Base-by-base conservation (phyloP, 1,140 invertebrate genomes). In the Magallana angulata region DNA sequence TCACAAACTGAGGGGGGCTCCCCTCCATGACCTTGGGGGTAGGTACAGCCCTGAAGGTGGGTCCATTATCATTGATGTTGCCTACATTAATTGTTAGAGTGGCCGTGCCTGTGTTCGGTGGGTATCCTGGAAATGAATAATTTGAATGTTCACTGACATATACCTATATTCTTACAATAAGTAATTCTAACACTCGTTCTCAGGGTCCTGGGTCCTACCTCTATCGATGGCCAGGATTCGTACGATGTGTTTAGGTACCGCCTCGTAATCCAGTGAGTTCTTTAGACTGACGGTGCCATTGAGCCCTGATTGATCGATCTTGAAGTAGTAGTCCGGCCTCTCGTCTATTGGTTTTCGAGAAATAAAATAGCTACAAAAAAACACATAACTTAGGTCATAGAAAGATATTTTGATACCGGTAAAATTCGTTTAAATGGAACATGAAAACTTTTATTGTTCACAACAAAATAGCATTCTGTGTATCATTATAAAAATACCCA, bases 1-100 rank as follows among this genome's bases (percentile, higher is more conserved):
- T 97, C 14, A 92, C 83, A 95, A 98, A 98, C 88, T 97, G 96
- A 95, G 84, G 30, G 11, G 7, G 98, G 97, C 95, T 98, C 98
- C 90, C 97, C 96, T 36, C 98, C 97, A n/a, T 97, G 96, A 88
- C 95, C 11, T 98, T 97, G 0, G 98, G 98, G 82, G 97, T 96
- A 93, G 99, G 99, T 93, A 98, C 97, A 93, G 98, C 97, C 5
- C 97, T 95, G 94, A 98, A 98, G 89, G 97, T 97, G 1, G 98
- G 98, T 48, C 94, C 94, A 90, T 96, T 99, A 92, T 99, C 98
- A 94, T 99, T 99, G 85, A 99, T 98, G 92, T 99, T 98, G 94
- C 97, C 97, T 0, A 99, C 98, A 87, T 98, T 98, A 0, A 99
- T 97, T 0, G 98, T 98, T 30, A 99, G 95, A 4, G 98, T 99